A percentile compares a stretch with the other conserved stretches of the same genome.
Conservation (phyloP, 2,888 invertebrate species). For the Dysmachus trigonus region DNA sequence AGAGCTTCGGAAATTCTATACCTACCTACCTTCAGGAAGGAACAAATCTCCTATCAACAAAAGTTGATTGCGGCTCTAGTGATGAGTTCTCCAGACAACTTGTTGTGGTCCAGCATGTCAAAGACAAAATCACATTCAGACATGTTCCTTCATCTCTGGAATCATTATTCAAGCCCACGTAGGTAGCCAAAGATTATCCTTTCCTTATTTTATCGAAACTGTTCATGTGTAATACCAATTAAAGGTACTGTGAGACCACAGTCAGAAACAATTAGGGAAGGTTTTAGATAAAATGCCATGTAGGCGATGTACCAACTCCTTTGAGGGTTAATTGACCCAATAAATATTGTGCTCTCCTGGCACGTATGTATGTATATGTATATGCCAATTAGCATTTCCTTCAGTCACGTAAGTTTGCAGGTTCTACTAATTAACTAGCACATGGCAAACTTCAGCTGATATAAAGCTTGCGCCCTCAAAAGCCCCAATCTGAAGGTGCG, state of each 20-base stretch:
- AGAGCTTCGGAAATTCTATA: too few relatives aligned
- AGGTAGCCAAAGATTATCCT: neutral
- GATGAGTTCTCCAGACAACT: neutral
- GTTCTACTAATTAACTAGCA: neutral
- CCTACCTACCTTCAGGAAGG: neutral
- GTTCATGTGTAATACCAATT: slow-evolving; percentile 3
- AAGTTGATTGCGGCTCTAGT: neutral
- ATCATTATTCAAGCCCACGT: neutral
- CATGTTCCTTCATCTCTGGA: neutral
- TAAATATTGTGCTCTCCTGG: neutral
- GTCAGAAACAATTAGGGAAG: neutral
- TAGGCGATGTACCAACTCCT: neutral
- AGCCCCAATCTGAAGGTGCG: neutral
- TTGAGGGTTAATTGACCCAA: neutral
- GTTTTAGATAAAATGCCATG: neutral
- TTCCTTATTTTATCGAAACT: slow-evolving; percentile 5
- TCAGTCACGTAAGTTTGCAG: neutral
- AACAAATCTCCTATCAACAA: neutral
- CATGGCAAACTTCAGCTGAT: neutral
- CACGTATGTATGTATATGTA: neutral
- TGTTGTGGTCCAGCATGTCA: neutral
- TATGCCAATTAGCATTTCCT: neutral
- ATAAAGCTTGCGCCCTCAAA: neutral
- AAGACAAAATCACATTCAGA: neutral
- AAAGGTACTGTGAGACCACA: neutral